Base-by-base conservation (phyloP, 1,140 invertebrate genomes). In the Monochamus saltuarius region DNA sequence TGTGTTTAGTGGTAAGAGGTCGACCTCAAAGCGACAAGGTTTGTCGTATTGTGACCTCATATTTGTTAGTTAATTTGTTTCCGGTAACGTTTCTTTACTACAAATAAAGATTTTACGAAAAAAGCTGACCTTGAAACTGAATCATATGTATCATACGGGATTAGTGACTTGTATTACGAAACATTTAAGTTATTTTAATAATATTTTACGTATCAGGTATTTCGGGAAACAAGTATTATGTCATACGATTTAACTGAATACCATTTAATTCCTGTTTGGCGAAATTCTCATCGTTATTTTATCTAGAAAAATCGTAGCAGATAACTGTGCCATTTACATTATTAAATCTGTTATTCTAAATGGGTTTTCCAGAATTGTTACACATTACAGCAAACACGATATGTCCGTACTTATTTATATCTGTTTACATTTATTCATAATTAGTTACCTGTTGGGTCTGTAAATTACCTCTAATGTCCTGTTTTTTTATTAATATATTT, bases 81-180 rank as follows among this genome's bases (percentile, higher is more conserved):
- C 45, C 45, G 45, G 45, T 47, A 17, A 47, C n/a, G 45, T 47
- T 47, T 47, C 45, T 47, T 11, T 22, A 22, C 45, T 47, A 47
- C 45, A 47, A 47, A 47, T 47, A 47, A 47, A 47, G 45, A 47
- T 17, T 47, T 47, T 47, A 47, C 45, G 29, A 47, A 47, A 47
- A 47, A 22, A 17, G 11, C 29, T 22, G 17, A 19, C 45, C 45
- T 47, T 47, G 45, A n/a, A 6, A n/a, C 17, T 47, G 19, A 47
- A 22, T 43, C 40, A 43, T 43, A 43, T 43, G 40, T 43, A 43
- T 43, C 40, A 43, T 17, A 43, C 17, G 22, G 13, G 40, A 43
- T 43, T 43, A 43, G 17, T 43, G 17, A 16, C 4, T 43, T 43
- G 17, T 17, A 43, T 43, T 43, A 43, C 40, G 40, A 43, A 43